A percentile compares a stretch with the other conserved stretches of the same genome.
Evolutionary conservation across 2,888 invertebrate genomes (phyloP).

Genomic region (Lissocephala sabroskyi): DNA sequence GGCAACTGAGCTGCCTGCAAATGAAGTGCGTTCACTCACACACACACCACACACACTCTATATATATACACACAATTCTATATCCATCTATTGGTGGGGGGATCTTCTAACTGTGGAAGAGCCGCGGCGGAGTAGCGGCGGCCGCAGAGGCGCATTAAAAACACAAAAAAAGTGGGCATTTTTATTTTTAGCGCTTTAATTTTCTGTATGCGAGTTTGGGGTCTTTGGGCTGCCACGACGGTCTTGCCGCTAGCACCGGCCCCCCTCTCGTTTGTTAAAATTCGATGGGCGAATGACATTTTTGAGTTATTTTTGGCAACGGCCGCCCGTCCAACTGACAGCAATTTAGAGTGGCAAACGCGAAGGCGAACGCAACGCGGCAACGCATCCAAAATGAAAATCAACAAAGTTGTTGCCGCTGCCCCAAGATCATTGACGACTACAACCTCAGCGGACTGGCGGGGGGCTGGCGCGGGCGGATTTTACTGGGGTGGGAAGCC

Average conservation of each 20-base stretch:
- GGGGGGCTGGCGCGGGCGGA: too few relatives aligned
- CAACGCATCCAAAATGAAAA: too few relatives aligned
- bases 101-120: too few relatives aligned
- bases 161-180: slow-evolving; percentile 41
- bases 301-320: slow-evolving; percentile 65
- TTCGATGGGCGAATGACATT: slow-evolving; percentile 68
- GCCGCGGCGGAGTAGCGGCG: not conserved
- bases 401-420: too few relatives aligned
- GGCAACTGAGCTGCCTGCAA: slow-evolving; percentile 18
- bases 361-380: too few relatives aligned
- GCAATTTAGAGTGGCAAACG: too few relatives aligned
- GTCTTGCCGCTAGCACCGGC: slow-evolving; percentile 16
- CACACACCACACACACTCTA: not conserved
- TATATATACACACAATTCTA: not conserved
- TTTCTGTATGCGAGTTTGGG: not conserved
- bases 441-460: too few relatives aligned
- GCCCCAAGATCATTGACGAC: too few relatives aligned
- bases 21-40: not conserved
- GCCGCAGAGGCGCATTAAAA: not conserved
- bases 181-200: slow-evolving; percentile 57
- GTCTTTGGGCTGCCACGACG: not conserved
- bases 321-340: too few relatives aligned
- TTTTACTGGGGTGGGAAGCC: too few relatives aligned
- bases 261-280: slow-evolving; percentile 61
- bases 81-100: too few relatives aligned